Evolutionary conservation across 2,888 invertebrate genomes (phyloP).

Genomic region (Dichetophora obliterata): DNA sequence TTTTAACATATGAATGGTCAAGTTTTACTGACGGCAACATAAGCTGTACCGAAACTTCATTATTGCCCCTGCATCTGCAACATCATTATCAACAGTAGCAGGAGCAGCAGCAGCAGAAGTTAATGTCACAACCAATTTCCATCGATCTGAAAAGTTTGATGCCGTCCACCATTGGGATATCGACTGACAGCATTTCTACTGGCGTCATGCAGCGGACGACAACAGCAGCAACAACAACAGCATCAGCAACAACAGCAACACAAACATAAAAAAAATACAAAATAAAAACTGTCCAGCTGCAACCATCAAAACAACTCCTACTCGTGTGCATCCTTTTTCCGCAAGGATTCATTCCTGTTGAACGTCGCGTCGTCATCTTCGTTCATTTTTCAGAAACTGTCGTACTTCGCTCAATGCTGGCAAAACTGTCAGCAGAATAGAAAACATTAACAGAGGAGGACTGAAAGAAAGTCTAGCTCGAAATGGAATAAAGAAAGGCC

Average conservation of each 20-base stretch:
- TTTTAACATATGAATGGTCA: too few species aligned
- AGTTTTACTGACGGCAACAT: too few species aligned
- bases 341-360: conserved; percentile 29
- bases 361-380: conserved; percentile 27
- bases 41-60: neutral
- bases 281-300: conserved; percentile 35
- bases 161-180: conserved; percentile 55
- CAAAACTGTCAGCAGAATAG: conserved; percentile 32
- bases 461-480: conserved; percentile 11
- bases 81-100: conserved; percentile 41
- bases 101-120: conserved; percentile 45
- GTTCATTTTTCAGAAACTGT: conserved; percentile 37
- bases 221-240: conserved; percentile 8
- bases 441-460: conserved; percentile 35
- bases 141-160: conserved; percentile 55
- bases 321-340: conserved; percentile 20
- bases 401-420: conserved; percentile 36
- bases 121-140: conserved; percentile 58
- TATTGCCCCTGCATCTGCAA: conserved; percentile 12
- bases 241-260: conserved; percentile 25
- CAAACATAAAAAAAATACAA: conserved; percentile 3
- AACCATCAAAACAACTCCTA: conserved; percentile 31
- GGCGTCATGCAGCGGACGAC: conserved; percentile 46
- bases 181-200: conserved; percentile 52
- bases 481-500: conserved; percentile 3